Evolutionary conservation across 2,888 invertebrate genomes (phyloP).

Genomic region (Drosophila quinaria): DNA sequence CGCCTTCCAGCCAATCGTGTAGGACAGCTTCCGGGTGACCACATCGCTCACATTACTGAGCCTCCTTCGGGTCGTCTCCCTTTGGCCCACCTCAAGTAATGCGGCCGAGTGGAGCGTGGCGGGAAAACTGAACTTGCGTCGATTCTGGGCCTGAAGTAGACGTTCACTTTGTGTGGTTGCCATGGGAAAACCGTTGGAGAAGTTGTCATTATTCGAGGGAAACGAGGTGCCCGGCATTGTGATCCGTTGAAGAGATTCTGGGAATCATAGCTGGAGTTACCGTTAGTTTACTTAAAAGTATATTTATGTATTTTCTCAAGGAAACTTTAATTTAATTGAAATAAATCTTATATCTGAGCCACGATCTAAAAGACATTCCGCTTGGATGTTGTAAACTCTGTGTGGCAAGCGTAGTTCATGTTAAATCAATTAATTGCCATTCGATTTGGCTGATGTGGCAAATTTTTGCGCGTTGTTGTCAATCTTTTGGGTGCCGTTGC

Average conservation of each 20-base stretch:
- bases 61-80: slow-evolving; percentile 87
- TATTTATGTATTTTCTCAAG: background rate
- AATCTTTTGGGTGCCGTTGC: slow-evolving; percentile 55
- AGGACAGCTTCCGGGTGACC: slow-evolving; percentile 92
- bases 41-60: slow-evolving; percentile 92
- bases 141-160: slow-evolving; percentile 81
- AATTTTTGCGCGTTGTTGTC: slow-evolving; percentile 52
- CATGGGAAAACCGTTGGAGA: slow-evolving; percentile 77
- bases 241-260: slow-evolving; percentile 28
- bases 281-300: background rate
- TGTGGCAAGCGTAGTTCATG: slow-evolving; percentile 47
- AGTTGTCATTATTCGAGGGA: slow-evolving; percentile 80
- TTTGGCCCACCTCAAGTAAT: slow-evolving; percentile 78
- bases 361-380: slow-evolving; percentile 9
- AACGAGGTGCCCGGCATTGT: slow-evolving; percentile 77
- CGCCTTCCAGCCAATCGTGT: slow-evolving; percentile 90
- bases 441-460: slow-evolving; percentile 62
- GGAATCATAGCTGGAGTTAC: slow-evolving; percentile 30
- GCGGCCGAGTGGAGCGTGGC: slow-evolving; percentile 86
- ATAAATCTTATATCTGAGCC: slow-evolving; percentile 11
- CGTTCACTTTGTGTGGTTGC: slow-evolving; percentile 77
- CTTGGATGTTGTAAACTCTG: slow-evolving; percentile 33
- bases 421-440: slow-evolving; percentile 74
- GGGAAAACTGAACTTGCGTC: slow-evolving; percentile 88
- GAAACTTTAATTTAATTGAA: slow-evolving; percentile 20